Percentiles rank a stretch among this genome's conserved stretches.
Conservation (phyloP, 2,113 vertebrate species). For the Rhinoptilus africanus region DNA sequence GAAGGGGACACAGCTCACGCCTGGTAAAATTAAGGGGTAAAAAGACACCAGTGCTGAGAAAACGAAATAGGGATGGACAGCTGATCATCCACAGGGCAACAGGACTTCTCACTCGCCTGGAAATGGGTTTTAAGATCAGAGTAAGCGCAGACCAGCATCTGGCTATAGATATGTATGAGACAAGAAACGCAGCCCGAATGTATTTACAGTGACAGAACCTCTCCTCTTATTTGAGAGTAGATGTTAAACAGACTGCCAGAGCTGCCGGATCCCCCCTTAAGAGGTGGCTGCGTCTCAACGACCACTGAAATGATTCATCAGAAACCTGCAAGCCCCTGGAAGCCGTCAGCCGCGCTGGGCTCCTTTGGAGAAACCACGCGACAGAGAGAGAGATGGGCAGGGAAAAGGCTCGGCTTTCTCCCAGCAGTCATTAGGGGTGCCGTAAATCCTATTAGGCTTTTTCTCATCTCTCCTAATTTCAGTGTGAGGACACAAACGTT, state of each 20-base stretch:
- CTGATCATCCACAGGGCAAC: background rate
- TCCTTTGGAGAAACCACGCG: background rate
- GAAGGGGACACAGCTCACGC: background rate
- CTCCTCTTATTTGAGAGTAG: background rate
- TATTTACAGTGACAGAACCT: background rate
- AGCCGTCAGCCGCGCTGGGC: background rate
- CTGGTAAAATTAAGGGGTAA: background rate
- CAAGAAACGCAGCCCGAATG: background rate
- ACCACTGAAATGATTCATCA: background rate
- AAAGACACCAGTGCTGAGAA: background rate
- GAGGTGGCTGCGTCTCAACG: background rate
- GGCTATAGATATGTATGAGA: background rate
- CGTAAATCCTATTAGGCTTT: background rate
- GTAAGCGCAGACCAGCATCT: background rate
- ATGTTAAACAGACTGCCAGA: background rate
- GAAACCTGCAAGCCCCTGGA: background rate
- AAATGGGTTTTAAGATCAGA: background rate
- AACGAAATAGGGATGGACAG: background rate
- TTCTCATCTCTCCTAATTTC: background rate
- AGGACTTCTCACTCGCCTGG: background rate
- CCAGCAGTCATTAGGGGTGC: background rate
- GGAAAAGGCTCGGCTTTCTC: background rate
- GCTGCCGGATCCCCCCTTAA: background rate
- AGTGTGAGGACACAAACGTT: background rate
- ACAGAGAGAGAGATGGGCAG: background rate